These are phyloP conservation scores for Zapus hudsonius DNA, from an alignment of 2,113 vertebrate genomes.

Conservation along the genomic window DNA sequence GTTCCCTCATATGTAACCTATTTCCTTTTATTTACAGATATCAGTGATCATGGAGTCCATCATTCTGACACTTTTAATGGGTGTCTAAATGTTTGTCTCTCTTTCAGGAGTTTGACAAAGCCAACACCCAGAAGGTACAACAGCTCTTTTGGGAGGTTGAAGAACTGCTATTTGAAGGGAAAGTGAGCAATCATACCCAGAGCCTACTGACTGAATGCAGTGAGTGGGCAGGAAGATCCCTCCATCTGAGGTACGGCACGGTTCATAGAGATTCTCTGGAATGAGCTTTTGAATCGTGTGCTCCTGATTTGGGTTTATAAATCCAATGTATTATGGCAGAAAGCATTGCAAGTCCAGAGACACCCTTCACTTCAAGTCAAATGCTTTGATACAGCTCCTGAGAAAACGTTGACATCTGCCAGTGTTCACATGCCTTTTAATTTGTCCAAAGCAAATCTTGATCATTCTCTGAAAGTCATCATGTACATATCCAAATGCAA, in stretches of 20 bases:
- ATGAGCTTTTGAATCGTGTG: accelerated
- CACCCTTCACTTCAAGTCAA: background rate
- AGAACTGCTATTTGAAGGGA: conserved; percentile 92
- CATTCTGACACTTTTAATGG: background rate
- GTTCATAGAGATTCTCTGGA: accelerated
- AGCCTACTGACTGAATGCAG: conserved; percentile 86
- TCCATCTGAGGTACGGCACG: conserved; percentile 88
- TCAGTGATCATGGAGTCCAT: background rate
- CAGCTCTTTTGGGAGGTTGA: conserved; percentile 90
- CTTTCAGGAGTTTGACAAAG: conserved; percentile 90
- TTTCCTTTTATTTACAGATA: background rate
- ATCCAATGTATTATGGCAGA: background rate
- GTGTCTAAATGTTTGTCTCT: background rate
- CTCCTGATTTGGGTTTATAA: background rate
- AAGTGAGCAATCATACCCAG: conserved; percentile 84
- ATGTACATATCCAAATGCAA: accelerated
- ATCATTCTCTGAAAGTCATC: background rate
- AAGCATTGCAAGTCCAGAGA: background rate
- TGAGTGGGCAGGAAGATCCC: conserved; percentile 88
- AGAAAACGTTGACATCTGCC: background rate
- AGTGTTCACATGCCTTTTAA: background rate
- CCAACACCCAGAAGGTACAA: conserved; percentile 86
- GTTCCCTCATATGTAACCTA: background rate
- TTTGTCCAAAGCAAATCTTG: background rate
- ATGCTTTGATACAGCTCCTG: background rate